phyloP scores from a whole-genome alignment of 1,140 invertebrate species.

The Drosophila prosaltans region DNA sequence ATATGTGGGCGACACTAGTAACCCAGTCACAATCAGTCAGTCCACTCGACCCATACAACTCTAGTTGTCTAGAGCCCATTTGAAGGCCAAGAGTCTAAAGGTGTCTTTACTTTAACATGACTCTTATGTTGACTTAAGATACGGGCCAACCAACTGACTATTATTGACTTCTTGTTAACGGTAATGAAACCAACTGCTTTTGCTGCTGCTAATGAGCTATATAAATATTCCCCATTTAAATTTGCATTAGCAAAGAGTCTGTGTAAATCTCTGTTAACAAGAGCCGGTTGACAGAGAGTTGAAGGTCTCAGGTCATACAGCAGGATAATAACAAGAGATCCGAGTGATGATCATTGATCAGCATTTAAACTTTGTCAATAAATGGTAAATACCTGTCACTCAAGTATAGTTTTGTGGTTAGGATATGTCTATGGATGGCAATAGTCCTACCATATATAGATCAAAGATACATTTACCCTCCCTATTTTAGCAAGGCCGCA shows the following conservation, averaged over 20 bases:
- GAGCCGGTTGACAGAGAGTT: conserved; percentile 43
- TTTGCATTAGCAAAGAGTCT: conserved; percentile 62
- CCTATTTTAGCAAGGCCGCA: conserved; percentile 53
- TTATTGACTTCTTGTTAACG: conserved; percentile 62
- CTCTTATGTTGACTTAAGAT: conserved; percentile 67
- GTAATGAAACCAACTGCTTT: conserved; percentile 18
- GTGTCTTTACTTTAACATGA: conserved; percentile 36
- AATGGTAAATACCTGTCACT: conserved; percentile 4
- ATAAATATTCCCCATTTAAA: conserved; percentile 73
- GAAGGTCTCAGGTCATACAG: conserved; percentile 6
- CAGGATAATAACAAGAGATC: conserved; percentile 7
- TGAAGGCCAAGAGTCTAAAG: conserved; percentile 69
- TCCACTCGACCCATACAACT: conserved; percentile 18
- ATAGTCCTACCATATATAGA: not conserved
- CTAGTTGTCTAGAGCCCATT: conserved; percentile 36
- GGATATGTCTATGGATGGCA: not conserved
- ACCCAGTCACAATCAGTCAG: conserved; percentile 46
- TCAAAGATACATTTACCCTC: not conserved
- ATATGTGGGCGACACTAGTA: conserved; percentile 49
- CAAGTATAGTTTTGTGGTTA: not conserved
- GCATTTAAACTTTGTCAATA: not conserved
- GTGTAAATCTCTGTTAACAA: conserved; percentile 57
- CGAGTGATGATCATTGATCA: conserved; percentile 5
- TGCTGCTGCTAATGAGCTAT: conserved; percentile 67
- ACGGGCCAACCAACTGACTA: conserved; percentile 38